Evolutionary conservation across 2,888 invertebrate species (phyloP), one percentile per base, ranked within the genome.

Genomic region (Andrena dorsata): DNA sequence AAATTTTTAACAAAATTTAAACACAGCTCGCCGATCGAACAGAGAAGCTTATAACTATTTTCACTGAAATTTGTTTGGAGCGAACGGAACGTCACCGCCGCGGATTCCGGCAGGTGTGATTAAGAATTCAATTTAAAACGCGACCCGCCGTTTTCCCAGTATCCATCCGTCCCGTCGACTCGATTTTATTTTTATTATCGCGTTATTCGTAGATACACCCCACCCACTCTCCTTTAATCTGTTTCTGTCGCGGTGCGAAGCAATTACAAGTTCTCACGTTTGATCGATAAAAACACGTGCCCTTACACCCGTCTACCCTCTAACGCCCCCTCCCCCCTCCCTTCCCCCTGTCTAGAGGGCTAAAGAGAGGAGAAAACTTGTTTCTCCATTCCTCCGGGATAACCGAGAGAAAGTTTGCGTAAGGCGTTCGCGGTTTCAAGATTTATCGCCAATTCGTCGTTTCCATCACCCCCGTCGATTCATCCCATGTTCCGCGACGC

Each of bases 81-180:
- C 13, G 41, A 41, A 13, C 41, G 1, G 41, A 41, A 61, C 28
- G 8, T 20, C 30, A 20, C 13, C 28, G n/a, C 28, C 71, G 16
- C 10, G 16, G 16, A 20, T 20, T 13, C 16, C 63, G 16, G 28
- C 26, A 26, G 65, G 32, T 58, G 58, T 75, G 60, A 74, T 78
- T 78, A 66, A 74, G 51, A 51, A 66, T 66, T 78, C 66, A 32
- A 78, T 66, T 74, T 41, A 28, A 66, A 58, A 70, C 35, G 30
- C 51, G 23, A 26, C 28, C 28, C 51, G 13, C 23, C n/a, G 35
- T 69, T 61, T 41, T 35, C 51, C n/a, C 35, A 23, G 30, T 26
- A 16, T 30, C 16, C 30, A 41, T 56, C 41, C 20, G 41, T 47
- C 41, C 41, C 13, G 13, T 35, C 23, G 32, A 32, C 32, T 13